Percentiles rank a stretch among this genome's conserved stretches.
Evolutionary conservation across 1,140 invertebrate genomes (phyloP).

Genomic region (Pinna nobilis): DNA sequence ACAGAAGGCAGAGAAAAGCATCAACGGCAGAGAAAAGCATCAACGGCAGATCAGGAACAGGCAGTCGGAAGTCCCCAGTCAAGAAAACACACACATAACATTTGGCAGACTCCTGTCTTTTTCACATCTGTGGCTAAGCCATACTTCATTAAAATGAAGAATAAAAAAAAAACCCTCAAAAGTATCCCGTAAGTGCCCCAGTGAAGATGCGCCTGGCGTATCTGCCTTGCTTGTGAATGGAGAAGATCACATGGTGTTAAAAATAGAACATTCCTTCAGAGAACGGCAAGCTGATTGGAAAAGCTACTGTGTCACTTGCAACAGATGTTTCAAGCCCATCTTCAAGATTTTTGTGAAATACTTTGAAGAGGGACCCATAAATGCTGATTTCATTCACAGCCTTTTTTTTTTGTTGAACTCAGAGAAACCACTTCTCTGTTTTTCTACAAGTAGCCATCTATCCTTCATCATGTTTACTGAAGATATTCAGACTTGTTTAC

Average conservation of each 20-base stretch:
- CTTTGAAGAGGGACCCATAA: no score
- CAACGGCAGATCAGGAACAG: no score
- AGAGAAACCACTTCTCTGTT: constrained; percentile 4
- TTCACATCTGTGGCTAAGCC: no score
- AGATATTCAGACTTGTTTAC: background rate
- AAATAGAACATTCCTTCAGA: constrained; percentile 33
- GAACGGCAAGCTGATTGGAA: background rate
- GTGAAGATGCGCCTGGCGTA: constrained; percentile 17
- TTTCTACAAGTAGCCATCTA: background rate
- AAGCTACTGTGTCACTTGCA: constrained; percentile 15
- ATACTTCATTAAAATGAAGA: no score
- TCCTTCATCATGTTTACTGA: background rate
- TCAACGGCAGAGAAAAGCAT: no score
- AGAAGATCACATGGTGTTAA: constrained; percentile 30
- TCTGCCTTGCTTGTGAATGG: constrained; percentile 31
- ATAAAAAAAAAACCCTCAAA: background rate
- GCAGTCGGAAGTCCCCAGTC: no score
- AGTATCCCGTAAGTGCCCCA: background rate
- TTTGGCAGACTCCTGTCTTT: no score
- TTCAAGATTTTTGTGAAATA: no score
- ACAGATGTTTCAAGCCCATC: constrained; percentile 17
- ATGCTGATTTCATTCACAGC: background rate
- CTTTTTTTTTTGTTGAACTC: background rate
- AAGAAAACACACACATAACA: no score
- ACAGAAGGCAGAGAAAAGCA: no score